These are phyloP conservation scores for Tautogolabrus adspersus DNA, from an alignment of 2,113 vertebrate genomes.

Conservation along the genomic window DNA sequence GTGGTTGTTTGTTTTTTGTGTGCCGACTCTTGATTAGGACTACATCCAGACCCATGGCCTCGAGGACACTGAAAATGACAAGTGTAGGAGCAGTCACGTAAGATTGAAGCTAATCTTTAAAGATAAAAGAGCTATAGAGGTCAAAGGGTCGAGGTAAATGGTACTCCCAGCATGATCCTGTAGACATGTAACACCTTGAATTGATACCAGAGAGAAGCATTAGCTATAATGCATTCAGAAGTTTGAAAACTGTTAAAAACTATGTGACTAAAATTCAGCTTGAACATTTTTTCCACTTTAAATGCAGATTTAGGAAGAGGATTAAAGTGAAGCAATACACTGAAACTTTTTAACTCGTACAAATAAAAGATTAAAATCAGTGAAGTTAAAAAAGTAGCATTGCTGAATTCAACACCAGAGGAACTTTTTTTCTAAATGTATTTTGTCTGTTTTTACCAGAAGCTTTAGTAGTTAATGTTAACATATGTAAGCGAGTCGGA, in stretches of 20 bases:
- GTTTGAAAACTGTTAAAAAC: neutral
- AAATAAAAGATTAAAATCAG: no score
- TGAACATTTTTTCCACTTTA: neutral
- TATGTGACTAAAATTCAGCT: neutral
- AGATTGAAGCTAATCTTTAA: constrained; percentile 11
- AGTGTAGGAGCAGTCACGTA: constrained; percentile 8
- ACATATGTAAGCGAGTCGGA: no score
- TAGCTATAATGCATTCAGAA: neutral
- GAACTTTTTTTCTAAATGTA: no score
- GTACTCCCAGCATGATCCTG: neutral
- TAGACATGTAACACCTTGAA: neutral
- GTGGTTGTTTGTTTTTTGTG: neutral
- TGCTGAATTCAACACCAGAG: no score
- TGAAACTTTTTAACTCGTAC: no score
- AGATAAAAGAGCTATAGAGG: constrained; percentile 29
- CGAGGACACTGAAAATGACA: constrained; percentile 7
- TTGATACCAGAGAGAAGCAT: neutral
- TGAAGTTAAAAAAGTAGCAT: no score
- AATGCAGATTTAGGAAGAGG: neutral
- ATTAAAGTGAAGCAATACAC: no score
- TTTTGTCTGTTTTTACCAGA: no score
- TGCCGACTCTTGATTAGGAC: neutral
- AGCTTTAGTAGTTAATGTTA: no score
- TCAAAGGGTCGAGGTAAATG: constrained; percentile 2
- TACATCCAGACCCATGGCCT: neutral